Percentiles rank a stretch among this genome's conserved stretches.
These are phyloP conservation scores for Molorchus minor DNA, from an alignment of 2,888 invertebrate species.

Conservation along the genomic window DNA sequence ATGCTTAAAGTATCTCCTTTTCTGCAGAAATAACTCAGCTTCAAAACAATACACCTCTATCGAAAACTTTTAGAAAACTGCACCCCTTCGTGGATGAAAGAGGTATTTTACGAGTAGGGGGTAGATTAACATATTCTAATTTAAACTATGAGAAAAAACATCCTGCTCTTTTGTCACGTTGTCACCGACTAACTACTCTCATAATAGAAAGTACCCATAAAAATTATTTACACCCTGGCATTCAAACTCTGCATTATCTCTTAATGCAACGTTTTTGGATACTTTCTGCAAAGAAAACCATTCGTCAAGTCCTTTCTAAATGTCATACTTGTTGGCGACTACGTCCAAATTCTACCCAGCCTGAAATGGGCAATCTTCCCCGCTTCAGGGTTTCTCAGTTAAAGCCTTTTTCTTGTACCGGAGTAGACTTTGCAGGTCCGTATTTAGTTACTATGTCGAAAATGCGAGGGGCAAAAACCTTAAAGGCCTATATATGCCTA, in stretches of 20 bases:
- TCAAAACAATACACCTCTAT: not conserved
- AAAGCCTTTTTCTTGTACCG: no score
- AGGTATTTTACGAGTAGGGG: constrained; percentile 3
- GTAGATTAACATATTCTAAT: not conserved
- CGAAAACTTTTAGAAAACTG: not conserved
- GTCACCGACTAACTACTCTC: not conserved
- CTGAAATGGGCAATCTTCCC: no score
- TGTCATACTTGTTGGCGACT: no score
- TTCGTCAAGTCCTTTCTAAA: constrained; percentile 49
- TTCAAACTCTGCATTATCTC: constrained; percentile 5
- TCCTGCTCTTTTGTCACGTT: constrained; percentile 18
- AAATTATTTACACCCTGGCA: constrained; percentile 6
- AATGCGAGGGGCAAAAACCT: not conserved
- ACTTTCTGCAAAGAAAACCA: constrained; percentile 66
- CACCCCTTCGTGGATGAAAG: not conserved
- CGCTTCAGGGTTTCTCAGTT: no score
- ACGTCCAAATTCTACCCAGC: no score
- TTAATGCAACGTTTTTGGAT: constrained; percentile 70
- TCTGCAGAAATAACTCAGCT: not conserved
- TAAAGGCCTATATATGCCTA: constrained; percentile 2
- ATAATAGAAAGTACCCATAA: not conserved
- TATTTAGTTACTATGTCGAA: constrained; percentile 2
- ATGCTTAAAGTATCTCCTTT: not conserved
- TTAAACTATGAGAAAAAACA: constrained; percentile 11
- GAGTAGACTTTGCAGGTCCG: constrained; percentile 15